Evolutionary conservation across 2,888 invertebrate genomes (phyloP), one percentile per base, ranked within the genome.

Genomic region (Taenaris catops): DNA sequence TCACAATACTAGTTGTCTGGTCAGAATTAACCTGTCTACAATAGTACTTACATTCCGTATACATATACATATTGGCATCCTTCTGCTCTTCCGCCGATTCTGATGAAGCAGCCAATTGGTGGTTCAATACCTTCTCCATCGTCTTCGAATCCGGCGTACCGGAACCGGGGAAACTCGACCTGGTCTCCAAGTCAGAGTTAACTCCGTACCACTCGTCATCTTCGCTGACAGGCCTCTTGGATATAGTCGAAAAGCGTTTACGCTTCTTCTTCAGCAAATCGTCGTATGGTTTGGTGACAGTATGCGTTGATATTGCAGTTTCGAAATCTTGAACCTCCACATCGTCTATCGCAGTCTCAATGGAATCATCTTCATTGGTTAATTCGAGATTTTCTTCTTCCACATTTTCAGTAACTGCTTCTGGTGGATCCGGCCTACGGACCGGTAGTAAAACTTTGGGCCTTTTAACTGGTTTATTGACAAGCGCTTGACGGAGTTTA

Each of bases 91-190:
- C 79, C 27, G 63, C 70, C 0, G 68, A 66, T 46, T 75, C 78
- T 0, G 71, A 66, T 0, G 70, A 67, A 7, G 63, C 51, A 0
- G 52, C 49, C 5, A 36, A 43, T 4, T 44, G 34, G 8, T 48
- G 44, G 2, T 38, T 46, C 1, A 44, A 45, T 5, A 46, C 17
- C 44, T 63, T 68, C 4, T 81, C 78, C 49, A 55, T 46, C 3
- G 41, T 49, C 51, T 79, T 80, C 1, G 74, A 75, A 25, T 83
- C 83, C 0, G 84, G 84, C 0, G 78, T 73, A 0, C 66, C 74
- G 0, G 83, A 83, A 3, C 76, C 56, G 0, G 80, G 80, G 52
- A 65, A 80, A 48, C 80, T 83, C 1, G 80, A 83, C 51, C 71
- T 57, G 0, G 83, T 81, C 2, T 84, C 84, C 9, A 75, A 40